A percentile compares a stretch with the other conserved stretches of the same genome.
phyloP scores from a whole-genome alignment of 2,888 invertebrate species.

The Chironomus riparius region DNA sequence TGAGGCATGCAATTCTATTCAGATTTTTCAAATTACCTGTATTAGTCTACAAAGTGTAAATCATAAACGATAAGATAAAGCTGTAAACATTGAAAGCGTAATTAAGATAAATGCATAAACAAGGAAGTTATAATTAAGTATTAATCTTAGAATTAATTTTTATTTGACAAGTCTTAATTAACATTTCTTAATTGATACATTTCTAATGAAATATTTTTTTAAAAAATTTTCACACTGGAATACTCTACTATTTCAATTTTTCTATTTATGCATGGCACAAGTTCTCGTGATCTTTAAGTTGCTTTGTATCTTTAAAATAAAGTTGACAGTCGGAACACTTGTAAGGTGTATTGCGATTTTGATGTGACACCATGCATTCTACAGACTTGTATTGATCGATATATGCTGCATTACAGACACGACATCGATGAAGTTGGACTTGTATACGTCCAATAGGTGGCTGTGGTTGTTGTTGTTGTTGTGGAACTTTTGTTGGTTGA shows the following conservation, averaged over 20 bases:
- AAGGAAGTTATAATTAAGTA: too few species aligned
- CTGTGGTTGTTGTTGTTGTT: not conserved
- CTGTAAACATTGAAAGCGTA: too few species aligned
- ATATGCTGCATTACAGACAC: constrained; percentile 23
- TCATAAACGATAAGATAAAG: too few species aligned
- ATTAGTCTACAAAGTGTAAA: too few species aligned
- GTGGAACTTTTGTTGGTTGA: not conserved
- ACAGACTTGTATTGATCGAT: constrained; percentile 14
- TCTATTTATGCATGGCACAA: constrained; percentile 27
- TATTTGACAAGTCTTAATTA: too few species aligned
- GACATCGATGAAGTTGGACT: constrained; percentile 23
- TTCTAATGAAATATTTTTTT: not conserved
- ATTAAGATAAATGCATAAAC: too few species aligned
- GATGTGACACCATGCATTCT: constrained; percentile 27
- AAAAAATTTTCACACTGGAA: not conserved
- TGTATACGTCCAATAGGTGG: constrained; percentile 14
- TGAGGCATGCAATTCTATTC: too few species aligned
- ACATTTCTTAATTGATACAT: too few species aligned
- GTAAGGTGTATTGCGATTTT: constrained; percentile 7
- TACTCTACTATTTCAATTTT: not conserved
- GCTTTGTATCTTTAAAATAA: constrained; percentile 24
- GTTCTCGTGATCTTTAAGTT: constrained; percentile 27
- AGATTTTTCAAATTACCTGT: too few species aligned
- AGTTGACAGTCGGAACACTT: constrained; percentile 27
- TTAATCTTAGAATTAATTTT: too few species aligned